Percentiles rank a stretch among this genome's conserved stretches.
These are phyloP conservation scores for Dendrocopos noguchii DNA, from an alignment of 2,113 vertebrate species.

Conservation along the genomic window DNA sequence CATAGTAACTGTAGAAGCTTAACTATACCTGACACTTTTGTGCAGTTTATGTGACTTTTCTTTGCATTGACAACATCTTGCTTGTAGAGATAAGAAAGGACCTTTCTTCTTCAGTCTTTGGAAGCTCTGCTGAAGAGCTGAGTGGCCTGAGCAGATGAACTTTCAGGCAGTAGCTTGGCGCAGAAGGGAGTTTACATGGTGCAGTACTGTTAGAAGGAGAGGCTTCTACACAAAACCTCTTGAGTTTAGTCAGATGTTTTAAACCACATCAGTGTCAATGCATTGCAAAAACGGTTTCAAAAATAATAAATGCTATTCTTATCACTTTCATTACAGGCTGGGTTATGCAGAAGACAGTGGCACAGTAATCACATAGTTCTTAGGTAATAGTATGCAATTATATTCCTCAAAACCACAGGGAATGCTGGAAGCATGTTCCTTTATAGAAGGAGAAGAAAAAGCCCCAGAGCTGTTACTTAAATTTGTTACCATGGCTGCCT, in stretches of 20 bases:
- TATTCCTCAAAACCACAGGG: constrained; percentile 31
- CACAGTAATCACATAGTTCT: constrained; percentile 46
- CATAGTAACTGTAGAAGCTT: neutral
- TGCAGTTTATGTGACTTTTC: neutral
- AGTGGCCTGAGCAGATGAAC: neutral
- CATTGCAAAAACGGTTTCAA: neutral
- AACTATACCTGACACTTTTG: neutral
- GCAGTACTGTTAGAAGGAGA: neutral
- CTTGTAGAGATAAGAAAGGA: neutral
- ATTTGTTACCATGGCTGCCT: neutral
- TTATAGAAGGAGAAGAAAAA: constrained; percentile 34
- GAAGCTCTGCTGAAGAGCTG: neutral
- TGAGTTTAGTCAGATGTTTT: neutral
- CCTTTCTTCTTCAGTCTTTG: neutral
- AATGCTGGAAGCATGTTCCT: constrained; percentile 42
- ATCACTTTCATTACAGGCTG: constrained; percentile 44
- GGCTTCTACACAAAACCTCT: neutral
- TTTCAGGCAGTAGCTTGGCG: neutral
- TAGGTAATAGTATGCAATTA: constrained; percentile 47
- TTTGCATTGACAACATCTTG: neutral
- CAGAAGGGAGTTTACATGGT: neutral
- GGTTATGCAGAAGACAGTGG: constrained; percentile 38
- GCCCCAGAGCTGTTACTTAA: neutral
- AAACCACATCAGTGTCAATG: constrained; percentile 23
- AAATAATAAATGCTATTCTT: constrained; percentile 59